A percentile compares a stretch with the other conserved stretches of the same genome.
These are phyloP conservation scores for Alaudala cheleensis DNA, from an alignment of 2,113 vertebrate species.

Conservation along the genomic window DNA sequence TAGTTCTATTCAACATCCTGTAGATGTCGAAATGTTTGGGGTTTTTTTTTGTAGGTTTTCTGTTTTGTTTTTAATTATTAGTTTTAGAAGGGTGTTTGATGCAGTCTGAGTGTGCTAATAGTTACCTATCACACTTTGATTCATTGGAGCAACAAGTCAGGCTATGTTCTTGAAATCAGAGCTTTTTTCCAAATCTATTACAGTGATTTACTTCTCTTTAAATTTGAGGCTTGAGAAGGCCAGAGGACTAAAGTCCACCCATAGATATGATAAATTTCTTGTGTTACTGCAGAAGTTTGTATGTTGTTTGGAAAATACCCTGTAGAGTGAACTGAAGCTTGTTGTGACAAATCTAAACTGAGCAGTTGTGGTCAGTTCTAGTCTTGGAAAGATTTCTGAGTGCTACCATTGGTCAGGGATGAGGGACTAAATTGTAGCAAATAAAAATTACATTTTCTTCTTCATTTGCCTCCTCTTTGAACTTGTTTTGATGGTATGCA, in stretches of 20 bases:
- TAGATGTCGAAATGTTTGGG: not conserved
- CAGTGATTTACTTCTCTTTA: not conserved
- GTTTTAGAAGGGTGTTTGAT: not conserved
- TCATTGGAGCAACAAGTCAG: not conserved
- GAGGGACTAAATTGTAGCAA: not conserved
- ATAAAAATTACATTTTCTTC: not conserved
- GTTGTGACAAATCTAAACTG: not conserved
- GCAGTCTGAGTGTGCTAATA: not conserved
- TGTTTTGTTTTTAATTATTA: not conserved
- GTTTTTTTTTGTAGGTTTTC: not conserved
- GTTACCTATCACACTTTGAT: not conserved
- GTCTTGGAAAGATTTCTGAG: not conserved
- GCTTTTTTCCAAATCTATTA: not conserved
- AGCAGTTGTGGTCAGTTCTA: not conserved
- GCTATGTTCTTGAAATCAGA: not conserved
- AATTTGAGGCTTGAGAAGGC: not conserved
- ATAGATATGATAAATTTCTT: not conserved
- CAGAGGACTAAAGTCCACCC: not conserved
- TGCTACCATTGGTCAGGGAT: not conserved
- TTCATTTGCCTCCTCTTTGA: not conserved
- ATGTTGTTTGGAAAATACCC: not conserved
- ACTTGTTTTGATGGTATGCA: not conserved
- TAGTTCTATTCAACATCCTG: not conserved
- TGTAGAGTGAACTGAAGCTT: not conserved
- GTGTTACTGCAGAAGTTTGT: not conserved